Evolutionary conservation across 2,113 vertebrate genomes (phyloP), one percentile per base, ranked within the genome.

Genomic region (Zosterops lateralis): DNA sequence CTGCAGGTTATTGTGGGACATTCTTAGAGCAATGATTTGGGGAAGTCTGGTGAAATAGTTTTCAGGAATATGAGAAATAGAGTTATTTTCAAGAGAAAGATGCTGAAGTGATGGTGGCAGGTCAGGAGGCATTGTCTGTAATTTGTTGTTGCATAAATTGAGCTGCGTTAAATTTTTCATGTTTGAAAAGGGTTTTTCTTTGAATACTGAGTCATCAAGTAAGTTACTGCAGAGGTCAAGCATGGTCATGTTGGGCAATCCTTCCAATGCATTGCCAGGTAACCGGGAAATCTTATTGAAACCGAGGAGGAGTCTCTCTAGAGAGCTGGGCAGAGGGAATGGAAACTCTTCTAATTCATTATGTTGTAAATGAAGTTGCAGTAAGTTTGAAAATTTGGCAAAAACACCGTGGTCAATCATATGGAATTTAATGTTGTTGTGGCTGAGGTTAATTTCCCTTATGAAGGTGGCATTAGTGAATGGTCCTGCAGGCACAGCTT

Each of bases 61-160:
- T 87, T 97, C 96, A 81, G 98, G 98, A 91, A 98, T 98, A 44
- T 97, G 96, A 80, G 98, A 97, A 94, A 98, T 98, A 0, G 98
- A 98, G 78, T 98, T 98, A 83, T 98, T 98, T 96, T 98, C 97
- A 45, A 98, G 94, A n/a, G 97, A 98, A 61, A 99, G 97, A 82
- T 99, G 98, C 97, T 98, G 97, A 42, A 98, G 97, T 80, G 98
- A 99, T 47, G 97, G 75, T 60, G 97, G 97, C 53, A 98, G 95
- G 72, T 97, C 97, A 71, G 76, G 90, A 67, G 98, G 98, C 98
- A 98, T 98, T 10, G 97, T 97, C 85, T 97, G 84, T 53, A 98
- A 82, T 73, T 94, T 97, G 92, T 98, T 98, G 95, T 97, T 97
- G 93, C 98, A 97, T 78, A 98, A 96, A 42, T 97, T 98, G 70